These are phyloP conservation scores for Epirrhoe alternata DNA, from an alignment of 2,888 invertebrate species.

Conservation along the genomic window DNA sequence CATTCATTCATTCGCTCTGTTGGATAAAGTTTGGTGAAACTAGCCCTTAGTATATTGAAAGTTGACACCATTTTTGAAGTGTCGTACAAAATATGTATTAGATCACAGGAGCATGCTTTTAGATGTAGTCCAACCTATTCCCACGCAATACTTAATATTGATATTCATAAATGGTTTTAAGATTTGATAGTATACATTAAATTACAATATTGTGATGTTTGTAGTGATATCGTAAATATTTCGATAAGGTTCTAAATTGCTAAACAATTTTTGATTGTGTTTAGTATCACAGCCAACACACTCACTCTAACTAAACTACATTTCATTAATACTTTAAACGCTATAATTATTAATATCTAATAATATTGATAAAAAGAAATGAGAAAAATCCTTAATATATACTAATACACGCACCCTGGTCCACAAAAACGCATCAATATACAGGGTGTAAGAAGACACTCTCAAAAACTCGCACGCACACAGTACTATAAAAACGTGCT, in stretches of 20 bases:
- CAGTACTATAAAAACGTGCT: too few species aligned
- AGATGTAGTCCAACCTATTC: constrained; percentile 3
- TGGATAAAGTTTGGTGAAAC: too few species aligned
- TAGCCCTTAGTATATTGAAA: too few species aligned
- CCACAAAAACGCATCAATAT: constrained; percentile 7
- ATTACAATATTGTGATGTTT: constrained; percentile 2
- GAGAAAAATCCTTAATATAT: background rate
- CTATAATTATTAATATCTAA: background rate
- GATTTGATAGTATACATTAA: background rate
- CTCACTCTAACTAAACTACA: constrained; percentile 47
- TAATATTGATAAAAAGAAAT: background rate
- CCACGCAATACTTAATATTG: constrained; percentile 1
- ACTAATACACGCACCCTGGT: constrained; percentile 7
- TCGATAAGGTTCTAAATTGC: constrained; percentile 6
- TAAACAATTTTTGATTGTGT: constrained; percentile 24
- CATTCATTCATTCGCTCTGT: too few species aligned
- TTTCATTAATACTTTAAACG: constrained; percentile 18
- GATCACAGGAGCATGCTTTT: background rate
- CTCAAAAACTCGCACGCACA: too few species aligned
- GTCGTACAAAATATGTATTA: too few species aligned
- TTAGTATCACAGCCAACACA: constrained; percentile 57
- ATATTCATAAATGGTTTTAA: background rate
- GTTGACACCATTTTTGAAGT: too few species aligned
- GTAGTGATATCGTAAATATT: background rate
- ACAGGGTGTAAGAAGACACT: background rate